A percentile compares a stretch with the other conserved stretches of the same genome.
Conservation (phyloP, 1,140 invertebrate species). For the Cepaea nemoralis region DNA sequence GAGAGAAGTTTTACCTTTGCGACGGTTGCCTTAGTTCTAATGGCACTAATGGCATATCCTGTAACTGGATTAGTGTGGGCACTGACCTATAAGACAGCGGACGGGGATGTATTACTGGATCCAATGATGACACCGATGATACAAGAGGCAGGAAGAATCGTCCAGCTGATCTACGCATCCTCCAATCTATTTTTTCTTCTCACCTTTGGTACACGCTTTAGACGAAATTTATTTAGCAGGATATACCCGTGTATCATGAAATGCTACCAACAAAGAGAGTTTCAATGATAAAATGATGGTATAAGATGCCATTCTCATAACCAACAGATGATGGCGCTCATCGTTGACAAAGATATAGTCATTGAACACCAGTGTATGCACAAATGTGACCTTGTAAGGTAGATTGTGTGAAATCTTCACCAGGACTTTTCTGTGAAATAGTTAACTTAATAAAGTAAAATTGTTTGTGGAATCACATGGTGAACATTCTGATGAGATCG, state of each 20-base stretch:
- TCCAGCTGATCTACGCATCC: conserved; percentile 4
- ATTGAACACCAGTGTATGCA: too few relatives aligned
- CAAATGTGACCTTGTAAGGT: too few relatives aligned
- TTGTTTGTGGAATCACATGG: too few relatives aligned
- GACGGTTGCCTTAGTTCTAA: background rate
- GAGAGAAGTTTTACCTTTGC: background rate
- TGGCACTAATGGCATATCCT: conserved; percentile 1
- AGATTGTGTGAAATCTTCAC: too few relatives aligned
- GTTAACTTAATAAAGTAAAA: too few relatives aligned
- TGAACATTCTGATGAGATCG: too few relatives aligned
- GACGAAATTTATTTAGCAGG: background rate
- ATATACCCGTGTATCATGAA: background rate
- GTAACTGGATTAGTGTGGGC: conserved; percentile 14
- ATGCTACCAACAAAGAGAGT: background rate
- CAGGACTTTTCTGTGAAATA: too few relatives aligned
- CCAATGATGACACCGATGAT: background rate
- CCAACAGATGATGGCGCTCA: too few relatives aligned
- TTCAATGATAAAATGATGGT: background rate
- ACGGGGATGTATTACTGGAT: background rate
- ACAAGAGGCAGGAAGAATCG: conserved; percentile 5
- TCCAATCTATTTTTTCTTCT: conserved; percentile 15
- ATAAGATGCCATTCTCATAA: too few relatives aligned
- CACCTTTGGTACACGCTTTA: background rate
- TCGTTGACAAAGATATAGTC: too few relatives aligned
- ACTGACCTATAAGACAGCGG: background rate